These are phyloP conservation scores for Tetanocera ferruginea DNA, from an alignment of 2,888 invertebrate species.

Conservation along the genomic window DNA sequence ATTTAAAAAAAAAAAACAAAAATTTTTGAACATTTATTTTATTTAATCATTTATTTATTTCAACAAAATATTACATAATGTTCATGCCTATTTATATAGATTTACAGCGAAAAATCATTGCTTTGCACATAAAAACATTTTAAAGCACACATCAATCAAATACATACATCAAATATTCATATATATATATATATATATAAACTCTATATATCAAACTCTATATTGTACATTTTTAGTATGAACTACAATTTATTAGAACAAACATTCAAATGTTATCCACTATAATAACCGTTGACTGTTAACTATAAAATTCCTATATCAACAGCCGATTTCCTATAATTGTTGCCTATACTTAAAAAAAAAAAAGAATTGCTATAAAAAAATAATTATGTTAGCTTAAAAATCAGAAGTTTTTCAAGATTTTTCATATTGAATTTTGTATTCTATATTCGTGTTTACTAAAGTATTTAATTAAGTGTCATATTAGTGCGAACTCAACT, in stretches of 20 bases:
- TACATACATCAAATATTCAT: slow-evolving; percentile 20
- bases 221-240: slow-evolving; percentile 44
- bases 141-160: slow-evolving; percentile 24
- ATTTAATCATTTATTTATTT: slow-evolving; percentile 19
- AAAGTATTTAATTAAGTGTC: slow-evolving; percentile 69
- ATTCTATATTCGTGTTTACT: slow-evolving; percentile 20
- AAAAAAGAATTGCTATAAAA: slow-evolving; percentile 2
- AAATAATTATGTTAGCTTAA: slow-evolving; percentile 17
- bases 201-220: slow-evolving; percentile 41
- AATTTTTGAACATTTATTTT: slow-evolving; percentile 18
- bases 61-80: slow-evolving; percentile 18
- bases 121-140: slow-evolving; percentile 7
- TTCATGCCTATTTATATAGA: background rate
- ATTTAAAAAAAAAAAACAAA: background rate
- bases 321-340: slow-evolving; percentile 35
- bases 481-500: slow-evolving; percentile 58
- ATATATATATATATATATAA: slow-evolving; percentile 24
- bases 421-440: slow-evolving; percentile 32
- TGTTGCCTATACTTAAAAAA: slow-evolving; percentile 5
- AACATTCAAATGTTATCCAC: background rate
- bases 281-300: slow-evolving; percentile 11
- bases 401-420: slow-evolving; percentile 7
- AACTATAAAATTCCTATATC: slow-evolving; percentile 38
- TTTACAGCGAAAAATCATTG: background rate
- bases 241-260: background rate